Evolutionary conservation across 2,888 invertebrate genomes (phyloP).

Genomic region (Seira sanloemensis): DNA sequence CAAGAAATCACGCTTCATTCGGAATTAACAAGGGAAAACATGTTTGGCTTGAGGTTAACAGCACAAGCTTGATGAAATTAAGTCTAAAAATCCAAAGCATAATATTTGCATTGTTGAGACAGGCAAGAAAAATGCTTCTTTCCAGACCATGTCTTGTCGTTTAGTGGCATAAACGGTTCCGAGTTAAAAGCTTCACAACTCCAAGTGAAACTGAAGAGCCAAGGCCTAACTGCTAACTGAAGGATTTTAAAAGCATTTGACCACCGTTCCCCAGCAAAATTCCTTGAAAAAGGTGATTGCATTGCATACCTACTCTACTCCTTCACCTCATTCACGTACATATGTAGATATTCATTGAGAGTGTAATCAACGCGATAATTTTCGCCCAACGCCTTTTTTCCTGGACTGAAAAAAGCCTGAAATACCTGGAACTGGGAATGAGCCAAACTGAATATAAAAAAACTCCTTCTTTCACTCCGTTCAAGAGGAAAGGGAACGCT

Average conservation of each 20-base stretch:
- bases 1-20: not conserved
- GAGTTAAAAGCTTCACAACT: too few species aligned
- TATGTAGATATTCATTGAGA: not conserved
- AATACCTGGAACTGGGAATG: constrained; percentile 43
- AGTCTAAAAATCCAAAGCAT: too few species aligned
- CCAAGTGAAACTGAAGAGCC: too few species aligned
- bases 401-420: constrained; percentile 23
- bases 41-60: too few species aligned
- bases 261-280: not conserved
- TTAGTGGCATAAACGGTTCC: too few species aligned
- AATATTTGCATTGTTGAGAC: too few species aligned
- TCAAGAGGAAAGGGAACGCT: constrained; percentile 19
- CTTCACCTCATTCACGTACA: too few species aligned
- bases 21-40: too few species aligned
- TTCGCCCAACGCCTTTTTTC: constrained; percentile 58
- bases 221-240: too few species aligned
- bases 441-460: constrained; percentile 2
- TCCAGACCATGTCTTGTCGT: too few species aligned
- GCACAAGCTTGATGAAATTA: too few species aligned
- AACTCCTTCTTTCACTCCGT: not conserved
- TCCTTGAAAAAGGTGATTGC: not conserved
- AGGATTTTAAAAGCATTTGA: not conserved
- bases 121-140: not conserved
- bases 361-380: constrained; percentile 58
- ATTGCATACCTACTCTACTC: not conserved